Evolutionary conservation across 2,888 invertebrate genomes (phyloP).

Genomic region (Drosophila paramelanica): DNA sequence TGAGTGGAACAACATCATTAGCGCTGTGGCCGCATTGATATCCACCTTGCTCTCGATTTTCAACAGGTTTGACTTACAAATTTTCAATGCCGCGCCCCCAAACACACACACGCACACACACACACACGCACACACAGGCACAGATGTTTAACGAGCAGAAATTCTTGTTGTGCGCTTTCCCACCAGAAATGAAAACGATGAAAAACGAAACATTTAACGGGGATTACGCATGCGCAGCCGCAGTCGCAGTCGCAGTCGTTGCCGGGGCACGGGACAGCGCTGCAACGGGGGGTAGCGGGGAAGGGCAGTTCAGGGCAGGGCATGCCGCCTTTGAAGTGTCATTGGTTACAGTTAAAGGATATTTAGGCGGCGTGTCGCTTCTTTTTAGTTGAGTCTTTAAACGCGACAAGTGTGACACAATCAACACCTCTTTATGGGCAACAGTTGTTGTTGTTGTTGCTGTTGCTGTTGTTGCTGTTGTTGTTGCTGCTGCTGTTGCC

Average conservation of each 20-base stretch:
- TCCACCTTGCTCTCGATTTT: conserved; percentile 58
- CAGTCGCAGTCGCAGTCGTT: conserved; percentile 12
- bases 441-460: conserved; percentile 21
- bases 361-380: conserved; percentile 69
- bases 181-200: conserved; percentile 34
- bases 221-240: conserved; percentile 67
- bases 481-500: conserved; percentile 46
- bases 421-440: conserved; percentile 77
- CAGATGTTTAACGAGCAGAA: conserved; percentile 51
- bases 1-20: conserved; percentile 65
- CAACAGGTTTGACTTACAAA: conserved; percentile 69
- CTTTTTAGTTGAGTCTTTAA: conserved; percentile 59
- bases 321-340: conserved; percentile 77
- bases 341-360: conserved; percentile 83
- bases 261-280: background rate
- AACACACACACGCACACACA: conserved; percentile 7
- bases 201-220: conserved; percentile 62
- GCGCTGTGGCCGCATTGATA: conserved; percentile 23
- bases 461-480: conserved; percentile 15
- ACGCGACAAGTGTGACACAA: conserved; percentile 78
- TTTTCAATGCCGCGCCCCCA: conserved; percentile 44
- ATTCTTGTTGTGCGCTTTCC: conserved; percentile 36
- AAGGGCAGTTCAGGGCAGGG: conserved; percentile 1
- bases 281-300: background rate
- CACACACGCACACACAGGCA: conserved; percentile 4